Evolutionary conservation across 1,140 invertebrate species (phyloP).

Genomic region (Chymomyza costata): DNA sequence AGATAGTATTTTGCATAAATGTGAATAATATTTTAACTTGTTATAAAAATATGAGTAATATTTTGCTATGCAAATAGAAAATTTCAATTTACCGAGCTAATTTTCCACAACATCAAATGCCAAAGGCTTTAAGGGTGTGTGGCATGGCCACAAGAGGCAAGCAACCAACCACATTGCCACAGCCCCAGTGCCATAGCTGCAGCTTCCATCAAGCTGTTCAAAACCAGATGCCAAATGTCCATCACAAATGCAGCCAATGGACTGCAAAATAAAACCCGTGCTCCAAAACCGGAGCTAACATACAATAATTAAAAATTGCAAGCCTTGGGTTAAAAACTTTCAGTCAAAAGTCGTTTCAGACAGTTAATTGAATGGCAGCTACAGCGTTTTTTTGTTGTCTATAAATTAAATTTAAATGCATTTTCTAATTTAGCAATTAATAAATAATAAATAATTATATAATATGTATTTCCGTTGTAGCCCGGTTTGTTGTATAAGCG

Average conservation of each 20-base stretch:
- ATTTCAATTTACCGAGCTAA: too few species aligned
- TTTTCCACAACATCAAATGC: conserved; percentile 45
- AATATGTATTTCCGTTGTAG: conserved; percentile 32
- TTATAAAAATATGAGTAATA: conserved; percentile 6
- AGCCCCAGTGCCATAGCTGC: not conserved
- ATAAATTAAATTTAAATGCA: conserved; percentile 1
- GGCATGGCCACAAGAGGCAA: conserved; percentile 1
- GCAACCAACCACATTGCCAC: not conserved
- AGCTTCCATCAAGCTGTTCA: conserved; percentile 21
- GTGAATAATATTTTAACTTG: conserved; percentile 22
- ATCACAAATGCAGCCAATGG: conserved; percentile 62
- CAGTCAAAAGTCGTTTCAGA: conserved; percentile 53
- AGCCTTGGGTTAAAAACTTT: conserved; percentile 40
- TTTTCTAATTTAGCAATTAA: conserved; percentile 7
- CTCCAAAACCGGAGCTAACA: conserved; percentile 1
- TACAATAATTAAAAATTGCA: conserved; percentile 53
- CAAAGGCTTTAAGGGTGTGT: conserved; percentile 32
- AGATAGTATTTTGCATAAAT: conserved; percentile 44
- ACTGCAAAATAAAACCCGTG: conserved; percentile 19
- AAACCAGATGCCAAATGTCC: conserved; percentile 60
- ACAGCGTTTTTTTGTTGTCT: conserved; percentile 9
- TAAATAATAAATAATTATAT: conserved; percentile 45
- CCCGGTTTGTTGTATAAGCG: conserved; percentile 28
- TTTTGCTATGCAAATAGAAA: conserved; percentile 30
- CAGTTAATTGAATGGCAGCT: conserved; percentile 46